Conservation (phyloP, 2,797 vertebrate genomes). For the Catamblyrhynchus diadema region DNA sequence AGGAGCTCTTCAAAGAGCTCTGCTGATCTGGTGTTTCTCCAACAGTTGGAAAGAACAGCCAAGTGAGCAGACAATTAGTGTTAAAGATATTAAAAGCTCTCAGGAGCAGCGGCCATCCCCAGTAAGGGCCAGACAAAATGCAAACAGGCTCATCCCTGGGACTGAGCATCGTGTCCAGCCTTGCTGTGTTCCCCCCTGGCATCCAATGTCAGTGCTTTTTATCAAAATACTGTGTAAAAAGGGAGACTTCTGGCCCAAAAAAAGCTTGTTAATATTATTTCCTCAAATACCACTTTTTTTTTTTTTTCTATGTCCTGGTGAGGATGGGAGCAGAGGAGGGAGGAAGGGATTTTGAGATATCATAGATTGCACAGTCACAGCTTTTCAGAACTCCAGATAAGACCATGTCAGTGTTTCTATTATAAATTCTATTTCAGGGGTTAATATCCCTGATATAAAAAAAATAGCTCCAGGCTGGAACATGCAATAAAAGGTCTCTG, state of each 20-base stretch:
- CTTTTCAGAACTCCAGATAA: neutral
- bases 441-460: neutral
- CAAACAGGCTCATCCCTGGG: accelerated
- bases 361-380: neutral
- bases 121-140: neutral
- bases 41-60: constrained; percentile 5
- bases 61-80: neutral
- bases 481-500: constrained; percentile 54
- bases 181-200: neutral
- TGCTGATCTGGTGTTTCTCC: constrained; percentile 51
- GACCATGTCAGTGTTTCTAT: neutral
- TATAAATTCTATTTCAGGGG: constrained; percentile 33
- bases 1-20: neutral
- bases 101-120: neutral
- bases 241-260: neutral
- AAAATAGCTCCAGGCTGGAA: constrained; percentile 29
- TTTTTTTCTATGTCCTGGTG: neutral
- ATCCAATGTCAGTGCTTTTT: accelerated
- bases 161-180: accelerated
- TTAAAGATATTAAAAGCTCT: neutral
- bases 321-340: neutral
- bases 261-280: neutral
- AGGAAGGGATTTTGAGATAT: neutral
- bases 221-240: neutral
- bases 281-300: neutral